Percentiles rank a stretch among this genome's conserved stretches.
Conservation (phyloP, 2,113 vertebrate species). For the Ageneiosus marmoratus region DNA sequence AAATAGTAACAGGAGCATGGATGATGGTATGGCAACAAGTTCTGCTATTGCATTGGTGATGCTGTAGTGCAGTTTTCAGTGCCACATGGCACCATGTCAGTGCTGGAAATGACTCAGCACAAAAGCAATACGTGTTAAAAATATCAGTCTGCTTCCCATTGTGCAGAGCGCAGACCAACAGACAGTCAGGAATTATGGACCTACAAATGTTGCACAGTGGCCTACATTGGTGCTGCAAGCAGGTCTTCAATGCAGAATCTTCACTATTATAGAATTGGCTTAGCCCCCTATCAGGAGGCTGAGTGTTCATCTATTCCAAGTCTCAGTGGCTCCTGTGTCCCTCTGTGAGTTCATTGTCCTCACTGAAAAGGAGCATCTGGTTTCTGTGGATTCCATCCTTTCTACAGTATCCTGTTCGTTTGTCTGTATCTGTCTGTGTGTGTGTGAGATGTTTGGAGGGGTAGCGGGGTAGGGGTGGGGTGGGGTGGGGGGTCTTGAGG, state of each 20-base stretch:
- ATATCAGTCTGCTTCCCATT: neutral
- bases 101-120: neutral
- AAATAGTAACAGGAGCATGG: conserved; percentile 2
- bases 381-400: conserved; percentile 33
- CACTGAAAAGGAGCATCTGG: conserved; percentile 40
- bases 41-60: neutral
- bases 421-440: conserved; percentile 25
- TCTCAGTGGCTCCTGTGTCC: neutral
- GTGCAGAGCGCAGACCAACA: neutral
- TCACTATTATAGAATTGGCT: neutral
- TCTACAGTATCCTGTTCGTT: conserved; percentile 21
- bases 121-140: neutral
- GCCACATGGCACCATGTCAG: neutral
- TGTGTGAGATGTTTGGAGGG: too few relatives aligned
- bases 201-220: neutral
- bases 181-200: neutral
- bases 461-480: too few relatives aligned
- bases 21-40: neutral
- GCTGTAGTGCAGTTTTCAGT: neutral
- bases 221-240: neutral
- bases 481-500: conserved; percentile 12
- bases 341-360: conserved; percentile 45
- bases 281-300: neutral
- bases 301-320: neutral
- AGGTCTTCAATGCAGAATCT: neutral